Conservation (phyloP, 2,113 vertebrate genomes). For the Ciconia maguari region DNA sequence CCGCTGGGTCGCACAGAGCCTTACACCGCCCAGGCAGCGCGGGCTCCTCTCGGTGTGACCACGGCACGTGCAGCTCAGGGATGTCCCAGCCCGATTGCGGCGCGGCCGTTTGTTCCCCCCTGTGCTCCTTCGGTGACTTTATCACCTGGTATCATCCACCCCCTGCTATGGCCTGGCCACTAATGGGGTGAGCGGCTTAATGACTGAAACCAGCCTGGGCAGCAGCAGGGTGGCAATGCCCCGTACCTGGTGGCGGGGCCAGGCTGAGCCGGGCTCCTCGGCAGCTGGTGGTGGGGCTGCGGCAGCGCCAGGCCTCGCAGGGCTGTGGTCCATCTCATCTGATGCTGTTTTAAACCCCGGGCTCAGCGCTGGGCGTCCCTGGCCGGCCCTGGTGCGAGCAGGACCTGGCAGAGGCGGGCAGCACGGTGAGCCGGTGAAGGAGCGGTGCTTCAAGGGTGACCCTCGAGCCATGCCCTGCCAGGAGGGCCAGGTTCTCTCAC, state of each 20-base stretch:
- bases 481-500: background rate
- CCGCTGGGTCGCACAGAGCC: rapidly evolving
- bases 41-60: background rate
- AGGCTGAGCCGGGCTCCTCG: background rate
- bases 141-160: background rate
- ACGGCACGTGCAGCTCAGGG: rapidly evolving
- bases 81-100: rapidly evolving
- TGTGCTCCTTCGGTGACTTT: background rate
- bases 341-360: background rate
- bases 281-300: rapidly evolving
- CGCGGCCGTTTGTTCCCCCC: background rate
- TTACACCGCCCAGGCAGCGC: rapidly evolving
- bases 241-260: rapidly evolving
- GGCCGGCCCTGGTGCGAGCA: background rate
- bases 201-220: background rate
- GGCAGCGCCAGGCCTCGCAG: rapidly evolving
- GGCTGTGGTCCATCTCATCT: background rate
- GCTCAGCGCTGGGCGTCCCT: background rate
- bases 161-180: rapidly evolving
- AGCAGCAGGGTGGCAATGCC: background rate
- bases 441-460: rapidly evolving
- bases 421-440: background rate
- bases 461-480: rapidly evolving
- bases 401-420: background rate
- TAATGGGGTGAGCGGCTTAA: background rate